phyloP scores from a whole-genome alignment of 2,113 vertebrate species.

The Syrrhaptes paradoxus region DNA sequence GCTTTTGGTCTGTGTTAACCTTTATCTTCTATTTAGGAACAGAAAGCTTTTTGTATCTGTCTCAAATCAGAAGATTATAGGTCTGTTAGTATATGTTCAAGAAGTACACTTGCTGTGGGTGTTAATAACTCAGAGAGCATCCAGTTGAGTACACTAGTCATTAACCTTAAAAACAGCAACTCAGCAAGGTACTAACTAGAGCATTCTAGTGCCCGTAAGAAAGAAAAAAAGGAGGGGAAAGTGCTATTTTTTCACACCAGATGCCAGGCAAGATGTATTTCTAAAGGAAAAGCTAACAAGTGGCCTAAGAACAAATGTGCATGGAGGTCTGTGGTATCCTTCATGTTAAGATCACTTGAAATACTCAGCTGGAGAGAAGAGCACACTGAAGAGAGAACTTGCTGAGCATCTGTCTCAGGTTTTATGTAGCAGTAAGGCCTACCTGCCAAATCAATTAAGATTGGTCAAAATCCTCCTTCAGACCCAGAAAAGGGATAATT shows the following conservation, averaged over 20 bases:
- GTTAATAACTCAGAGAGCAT: not conserved
- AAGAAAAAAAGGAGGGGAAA: not conserved
- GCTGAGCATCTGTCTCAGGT: not conserved
- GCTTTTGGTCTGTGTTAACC: not conserved
- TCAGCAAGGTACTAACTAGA: not conserved
- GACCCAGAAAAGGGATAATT: not conserved
- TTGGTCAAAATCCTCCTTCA: not conserved
- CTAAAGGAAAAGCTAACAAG: slow-evolving; percentile 33
- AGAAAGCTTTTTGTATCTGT: slow-evolving; percentile 5
- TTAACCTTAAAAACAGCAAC: slow-evolving; percentile 48
- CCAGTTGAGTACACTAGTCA: not conserved
- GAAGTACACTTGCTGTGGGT: not conserved
- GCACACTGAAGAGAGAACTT: not conserved
- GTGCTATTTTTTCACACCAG: slow-evolving; percentile 26
- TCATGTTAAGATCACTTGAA: not conserved
- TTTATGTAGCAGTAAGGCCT: not conserved
- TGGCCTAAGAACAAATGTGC: slow-evolving; percentile 14
- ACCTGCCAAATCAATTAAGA: not conserved
- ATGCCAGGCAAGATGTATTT: slow-evolving; percentile 45
- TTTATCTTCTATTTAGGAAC: slow-evolving; percentile 6
- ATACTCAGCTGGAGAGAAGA: not conserved
- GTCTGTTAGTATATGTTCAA: not conserved
- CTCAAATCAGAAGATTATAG: slow-evolving; percentile 16
- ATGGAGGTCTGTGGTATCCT: not conserved
- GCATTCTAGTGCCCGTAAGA: not conserved